These are phyloP conservation scores for Ichneumon xanthorius DNA, from an alignment of 2,888 invertebrate species.

Conservation along the genomic window DNA sequence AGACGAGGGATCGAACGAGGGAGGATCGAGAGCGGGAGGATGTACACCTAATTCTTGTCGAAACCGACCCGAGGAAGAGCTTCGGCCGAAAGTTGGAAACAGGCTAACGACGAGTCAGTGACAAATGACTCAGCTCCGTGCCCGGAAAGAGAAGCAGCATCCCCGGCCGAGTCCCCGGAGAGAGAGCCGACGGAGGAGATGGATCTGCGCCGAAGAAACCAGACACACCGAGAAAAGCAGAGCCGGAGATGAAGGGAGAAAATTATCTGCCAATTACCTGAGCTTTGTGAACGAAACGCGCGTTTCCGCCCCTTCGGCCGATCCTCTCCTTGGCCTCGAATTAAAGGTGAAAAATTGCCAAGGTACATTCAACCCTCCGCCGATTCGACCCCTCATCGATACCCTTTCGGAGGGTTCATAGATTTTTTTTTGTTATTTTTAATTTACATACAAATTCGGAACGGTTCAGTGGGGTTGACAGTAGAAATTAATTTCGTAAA, in stretches of 20 bases:
- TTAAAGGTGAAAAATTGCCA: slow-evolving; percentile 26
- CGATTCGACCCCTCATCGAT: slow-evolving; percentile 27
- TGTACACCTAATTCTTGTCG: slow-evolving; percentile 59
- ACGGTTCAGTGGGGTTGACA: no score
- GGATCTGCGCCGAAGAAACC: slow-evolving; percentile 10
- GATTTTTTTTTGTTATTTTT: neutral
- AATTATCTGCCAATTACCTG: slow-evolving; percentile 41
- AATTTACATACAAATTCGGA: no score
- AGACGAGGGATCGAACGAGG: neutral
- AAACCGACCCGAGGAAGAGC: slow-evolving; percentile 53
- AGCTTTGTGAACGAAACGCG: neutral
- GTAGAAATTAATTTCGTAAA: no score
- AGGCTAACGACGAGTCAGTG: slow-evolving; percentile 68
- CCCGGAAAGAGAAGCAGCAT: slow-evolving; percentile 61
- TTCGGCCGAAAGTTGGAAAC: slow-evolving; percentile 64
- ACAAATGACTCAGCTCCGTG: slow-evolving; percentile 66
- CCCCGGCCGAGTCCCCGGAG: slow-evolving; percentile 49
- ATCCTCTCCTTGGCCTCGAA: slow-evolving; percentile 10
- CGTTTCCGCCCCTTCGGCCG: slow-evolving; percentile 7
- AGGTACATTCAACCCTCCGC: slow-evolving; percentile 10
- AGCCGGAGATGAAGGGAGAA: slow-evolving; percentile 38
- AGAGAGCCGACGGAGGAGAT: slow-evolving; percentile 42
- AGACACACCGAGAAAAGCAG: slow-evolving; percentile 3
- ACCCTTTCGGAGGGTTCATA: neutral
- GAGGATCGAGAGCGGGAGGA: slow-evolving; percentile 10